Evolutionary conservation across 2,888 invertebrate species (phyloP), one percentile per base, ranked within the genome.

Genomic region (Rhogogaster chlorosoma): DNA sequence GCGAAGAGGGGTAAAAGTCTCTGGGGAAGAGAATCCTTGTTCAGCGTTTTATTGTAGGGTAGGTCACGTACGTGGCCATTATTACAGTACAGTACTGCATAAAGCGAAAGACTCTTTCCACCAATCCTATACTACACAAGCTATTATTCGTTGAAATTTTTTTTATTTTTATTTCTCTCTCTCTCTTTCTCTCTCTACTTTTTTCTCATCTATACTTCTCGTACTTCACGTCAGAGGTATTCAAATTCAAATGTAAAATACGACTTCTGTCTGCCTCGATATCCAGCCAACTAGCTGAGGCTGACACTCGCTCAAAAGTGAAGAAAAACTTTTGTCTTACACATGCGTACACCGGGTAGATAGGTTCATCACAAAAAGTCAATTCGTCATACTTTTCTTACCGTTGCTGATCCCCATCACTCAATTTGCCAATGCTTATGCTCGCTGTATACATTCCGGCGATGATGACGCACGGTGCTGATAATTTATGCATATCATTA

Each of bases 21-120:
- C 45, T 18, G 32, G 32, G 77, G 53, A 32, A 53, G 15, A 77
- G n/a, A 53, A 77, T 49, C 77, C 77, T 53, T 53, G 77, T 77
- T 77, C 53, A 77, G 45, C 77, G 4, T 77, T 77, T 77, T 53
- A 53, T 53, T 77, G 15, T 77, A 77, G 77, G 77, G 77, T 49
- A 77, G 77, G 77, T 77, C 77, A 77, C 77, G 77, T 77, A 77
- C 77, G 49, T 77, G 15, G 53, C 53, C 32, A 77, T 53, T 22
- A 53, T 53, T 32, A 32, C 7, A 18, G 12, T 9, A n/a, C n/a
- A 26, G 29, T 18, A 29, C 45, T 49, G 32, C 4, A 77, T 53
- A 32, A 5, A 61, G 26, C 9, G 10, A 32, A 77, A 26, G 53
- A 29, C 77, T 29, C 29, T 26, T 73, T 38, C 38, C 38, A 22